phyloP scores from a whole-genome alignment of 2,888 invertebrate species.

The Noctua pronuba region DNA sequence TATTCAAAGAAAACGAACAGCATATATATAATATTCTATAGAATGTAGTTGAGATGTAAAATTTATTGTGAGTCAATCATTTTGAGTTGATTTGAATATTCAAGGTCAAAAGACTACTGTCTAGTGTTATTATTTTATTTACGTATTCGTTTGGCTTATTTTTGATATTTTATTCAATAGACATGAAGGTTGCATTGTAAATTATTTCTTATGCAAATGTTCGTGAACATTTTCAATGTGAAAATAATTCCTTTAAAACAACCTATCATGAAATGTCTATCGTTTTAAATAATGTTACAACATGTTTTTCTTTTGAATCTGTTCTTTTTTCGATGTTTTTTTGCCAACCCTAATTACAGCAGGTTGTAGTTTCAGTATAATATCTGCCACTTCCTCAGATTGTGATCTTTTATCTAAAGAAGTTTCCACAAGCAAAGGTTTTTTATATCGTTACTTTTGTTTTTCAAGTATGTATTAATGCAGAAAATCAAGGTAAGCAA shows the following conservation, averaged over 20 bases:
- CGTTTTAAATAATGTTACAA: neutral
- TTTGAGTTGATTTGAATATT: constrained; percentile 51
- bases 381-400: constrained; percentile 52
- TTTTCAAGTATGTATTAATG: constrained; percentile 37
- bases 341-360: constrained; percentile 42
- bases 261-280: neutral
- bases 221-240: neutral
- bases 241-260: constrained; percentile 4
- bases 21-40: constrained; percentile 11
- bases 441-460: constrained; percentile 52
- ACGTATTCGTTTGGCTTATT: constrained; percentile 16
- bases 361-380: constrained; percentile 52
- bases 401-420: constrained; percentile 49
- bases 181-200: constrained; percentile 20
- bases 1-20: constrained; percentile 33
- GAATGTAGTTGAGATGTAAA: constrained; percentile 26
- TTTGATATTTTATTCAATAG: constrained; percentile 32
- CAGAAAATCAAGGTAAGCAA: constrained; percentile 31
- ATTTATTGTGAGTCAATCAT: constrained; percentile 53
- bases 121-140: constrained; percentile 21
- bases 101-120: constrained; percentile 50
- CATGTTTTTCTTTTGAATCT: neutral
- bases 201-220: constrained; percentile 20
- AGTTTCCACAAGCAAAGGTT: constrained; percentile 38
- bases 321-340: neutral